Base-by-base conservation (phyloP, 2,797 vertebrate species). In the Tiaroga cobitis region DNA sequence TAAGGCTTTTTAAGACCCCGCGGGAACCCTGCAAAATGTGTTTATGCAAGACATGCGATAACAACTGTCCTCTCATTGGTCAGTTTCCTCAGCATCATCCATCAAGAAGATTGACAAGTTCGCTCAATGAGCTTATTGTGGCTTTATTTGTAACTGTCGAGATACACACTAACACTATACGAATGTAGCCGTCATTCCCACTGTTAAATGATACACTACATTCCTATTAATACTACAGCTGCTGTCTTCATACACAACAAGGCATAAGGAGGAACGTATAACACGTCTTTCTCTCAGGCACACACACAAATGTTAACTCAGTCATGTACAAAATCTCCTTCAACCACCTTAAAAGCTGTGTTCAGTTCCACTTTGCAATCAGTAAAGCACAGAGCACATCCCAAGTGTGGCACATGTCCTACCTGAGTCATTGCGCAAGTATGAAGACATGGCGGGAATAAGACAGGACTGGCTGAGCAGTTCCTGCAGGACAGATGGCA, bases 381-480 rank as follows among this genome's bases (percentile, higher is more conserved):
- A 86, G 73, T 41, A 51, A n/a, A 72, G n/a, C 39, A 34, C 65
- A 72, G 19, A 84, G 34, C 54, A 56, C 68, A 51, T 8, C 16
- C 16, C 13, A 4, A 13, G 26, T 59, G 37, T 21, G 13, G 34
- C 41, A 79, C 3, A 2, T 51, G n/a, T 24, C 43, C 80, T 96
- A 99, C 98, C 98, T 76, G 98, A 99, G 93, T 99, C 98, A 0
- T 99, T 99, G 91, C 98, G 96, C 21, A 99, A 96, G 90, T 99
- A 99, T 0, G 98, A 99, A 0, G 98, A 99, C 98, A 99, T 99
- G 81, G 97, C 98, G 0, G 98, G 98, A 93, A 99, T 98, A 90
- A 99, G 98, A 92, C 98, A 99, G 86, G 98, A 99, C 78, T 99
- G 98, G 91, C 97, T 97, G 85, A 99, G 96, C 7, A 99, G 96